Percentiles rank a stretch among this genome's conserved stretches.
Evolutionary conservation across 1,140 invertebrate species (phyloP).

Genomic region (Mesaphorura yosii): DNA sequence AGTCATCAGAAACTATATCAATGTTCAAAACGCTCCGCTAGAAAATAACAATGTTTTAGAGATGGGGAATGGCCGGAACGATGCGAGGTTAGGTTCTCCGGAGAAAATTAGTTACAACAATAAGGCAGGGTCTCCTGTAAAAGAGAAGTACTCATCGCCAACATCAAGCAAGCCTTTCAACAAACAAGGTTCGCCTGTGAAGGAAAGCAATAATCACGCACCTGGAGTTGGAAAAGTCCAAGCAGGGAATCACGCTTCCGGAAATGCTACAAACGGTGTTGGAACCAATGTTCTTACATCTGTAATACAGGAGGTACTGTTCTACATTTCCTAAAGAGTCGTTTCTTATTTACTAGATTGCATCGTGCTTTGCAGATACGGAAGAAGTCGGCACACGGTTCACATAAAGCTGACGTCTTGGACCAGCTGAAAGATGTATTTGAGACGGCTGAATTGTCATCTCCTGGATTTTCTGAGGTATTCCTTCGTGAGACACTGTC

Average conservation of each 20-base stretch:
- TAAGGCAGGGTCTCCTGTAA: neutral
- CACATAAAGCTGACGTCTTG: conserved; percentile 26
- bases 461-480: conserved; percentile 29
- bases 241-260: neutral
- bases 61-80: neutral
- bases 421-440: conserved; percentile 27
- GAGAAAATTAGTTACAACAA: conserved; percentile 12
- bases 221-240: neutral
- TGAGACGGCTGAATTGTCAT: conserved; percentile 28
- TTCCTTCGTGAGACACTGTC: conserved; percentile 30
- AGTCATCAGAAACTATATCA: conserved; percentile 26
- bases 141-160: conserved; percentile 12
- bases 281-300: conserved; percentile 23
- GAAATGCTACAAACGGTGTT: conserved; percentile 14
- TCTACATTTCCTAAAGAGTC: neutral
- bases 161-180: neutral
- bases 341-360: neutral
- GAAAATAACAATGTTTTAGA: conserved; percentile 10
- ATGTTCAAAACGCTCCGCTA: conserved; percentile 28
- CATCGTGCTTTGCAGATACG: conserved; percentile 25
- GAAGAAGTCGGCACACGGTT: conserved; percentile 23
- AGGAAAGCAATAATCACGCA: neutral
- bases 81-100: conserved; percentile 14
- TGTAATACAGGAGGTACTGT: conserved; percentile 28
- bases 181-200: conserved; percentile 16